Evolutionary conservation across 2,113 vertebrate species (phyloP).

Genomic region (Phaetusa simplex): DNA sequence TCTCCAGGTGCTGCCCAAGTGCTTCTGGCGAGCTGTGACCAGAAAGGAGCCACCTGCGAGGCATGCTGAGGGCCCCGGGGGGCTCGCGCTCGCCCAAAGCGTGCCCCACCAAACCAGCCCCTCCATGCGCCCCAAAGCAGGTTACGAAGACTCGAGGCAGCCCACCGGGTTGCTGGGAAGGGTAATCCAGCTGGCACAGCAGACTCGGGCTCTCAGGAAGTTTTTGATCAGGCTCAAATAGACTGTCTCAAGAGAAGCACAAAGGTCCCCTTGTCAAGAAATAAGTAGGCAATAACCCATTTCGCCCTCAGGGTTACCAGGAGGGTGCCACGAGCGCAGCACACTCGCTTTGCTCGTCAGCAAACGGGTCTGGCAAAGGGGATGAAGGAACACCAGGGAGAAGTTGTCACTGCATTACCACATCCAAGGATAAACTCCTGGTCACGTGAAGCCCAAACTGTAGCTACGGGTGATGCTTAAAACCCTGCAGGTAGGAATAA

Average conservation of each 20-base stretch:
- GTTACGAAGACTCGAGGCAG: background rate
- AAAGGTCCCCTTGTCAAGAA: background rate
- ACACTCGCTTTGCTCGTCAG: background rate
- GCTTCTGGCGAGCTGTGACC: background rate
- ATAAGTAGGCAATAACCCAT: background rate
- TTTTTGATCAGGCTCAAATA: background rate
- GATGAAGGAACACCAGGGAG: background rate
- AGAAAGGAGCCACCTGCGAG: background rate
- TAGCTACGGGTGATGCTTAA: background rate
- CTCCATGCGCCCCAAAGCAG: background rate
- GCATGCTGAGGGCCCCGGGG: background rate
- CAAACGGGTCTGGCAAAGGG: background rate
- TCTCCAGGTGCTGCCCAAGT: background rate
- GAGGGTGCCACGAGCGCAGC: background rate
- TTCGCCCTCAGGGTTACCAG: background rate
- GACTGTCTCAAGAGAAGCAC: background rate
- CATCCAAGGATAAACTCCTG: background rate
- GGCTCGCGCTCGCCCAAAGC: background rate
- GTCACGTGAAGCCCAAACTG: background rate
- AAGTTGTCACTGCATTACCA: background rate
- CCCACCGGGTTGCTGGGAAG: background rate
- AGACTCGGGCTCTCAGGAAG: background rate
- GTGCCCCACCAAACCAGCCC: too few relatives aligned
- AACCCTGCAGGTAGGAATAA: background rate
- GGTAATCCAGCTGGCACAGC: background rate